These are phyloP conservation scores for Drosophila neocordata DNA, from an alignment of 1,140 invertebrate genomes.

Conservation along the genomic window DNA sequence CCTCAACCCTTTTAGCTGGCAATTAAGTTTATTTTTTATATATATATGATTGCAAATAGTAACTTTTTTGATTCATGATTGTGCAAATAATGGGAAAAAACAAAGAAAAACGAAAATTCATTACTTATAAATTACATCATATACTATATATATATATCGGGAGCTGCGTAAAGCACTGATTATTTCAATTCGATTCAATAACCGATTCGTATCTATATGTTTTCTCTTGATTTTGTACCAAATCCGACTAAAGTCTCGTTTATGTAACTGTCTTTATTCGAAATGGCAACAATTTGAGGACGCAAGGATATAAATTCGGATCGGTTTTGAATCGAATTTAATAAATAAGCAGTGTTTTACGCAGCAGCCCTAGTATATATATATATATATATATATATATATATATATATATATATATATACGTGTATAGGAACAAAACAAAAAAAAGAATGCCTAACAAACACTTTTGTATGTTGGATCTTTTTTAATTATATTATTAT, in stretches of 20 bases:
- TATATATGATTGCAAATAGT: slow-evolving; percentile 81
- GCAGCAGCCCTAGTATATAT: slow-evolving; percentile 29
- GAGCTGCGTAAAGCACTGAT: background rate
- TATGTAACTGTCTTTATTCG: too few species aligned
- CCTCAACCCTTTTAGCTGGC: slow-evolving; percentile 59
- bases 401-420: slow-evolving; percentile 59
- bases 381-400: slow-evolving; percentile 59
- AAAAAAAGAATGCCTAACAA: slow-evolving; percentile 39
- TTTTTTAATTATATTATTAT: slow-evolving; percentile 63
- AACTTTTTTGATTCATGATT: slow-evolving; percentile 73
- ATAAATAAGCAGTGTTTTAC: background rate
- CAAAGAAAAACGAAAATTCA: slow-evolving; percentile 66
- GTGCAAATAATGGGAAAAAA: slow-evolving; percentile 77
- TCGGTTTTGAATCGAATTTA: background rate
- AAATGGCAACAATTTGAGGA: too few species aligned
- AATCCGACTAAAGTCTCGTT: too few species aligned
- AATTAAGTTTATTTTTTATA: slow-evolving; percentile 82
- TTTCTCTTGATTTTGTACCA: too few species aligned
- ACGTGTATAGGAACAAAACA: slow-evolving; percentile 52
- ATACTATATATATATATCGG: slow-evolving; percentile 59
- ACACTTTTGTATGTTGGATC: slow-evolving; percentile 57
- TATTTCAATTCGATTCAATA: background rate
- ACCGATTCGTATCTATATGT: background rate
- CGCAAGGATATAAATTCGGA: background rate
- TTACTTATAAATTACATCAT: slow-evolving; percentile 77